Evolutionary conservation across 2,113 vertebrate genomes (phyloP).

Genomic region (Chrysemys picta): DNA sequence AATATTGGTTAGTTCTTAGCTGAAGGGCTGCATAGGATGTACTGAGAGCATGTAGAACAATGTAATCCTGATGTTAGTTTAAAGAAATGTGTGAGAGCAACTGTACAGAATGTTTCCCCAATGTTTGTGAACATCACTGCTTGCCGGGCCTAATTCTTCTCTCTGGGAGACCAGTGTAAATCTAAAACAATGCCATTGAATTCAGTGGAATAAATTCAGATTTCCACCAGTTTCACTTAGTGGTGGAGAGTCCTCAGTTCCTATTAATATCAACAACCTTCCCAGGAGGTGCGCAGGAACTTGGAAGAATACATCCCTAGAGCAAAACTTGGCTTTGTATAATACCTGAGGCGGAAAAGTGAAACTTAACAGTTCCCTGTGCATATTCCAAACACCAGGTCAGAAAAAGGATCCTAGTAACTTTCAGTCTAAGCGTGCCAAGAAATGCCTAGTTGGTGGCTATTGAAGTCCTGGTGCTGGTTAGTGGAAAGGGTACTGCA

Average conservation of each 20-base stretch:
- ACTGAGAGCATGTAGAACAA: background rate
- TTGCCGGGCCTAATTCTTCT: background rate
- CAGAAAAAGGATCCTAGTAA: constrained; percentile 21
- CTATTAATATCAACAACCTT: constrained; percentile 1
- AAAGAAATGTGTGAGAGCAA: background rate
- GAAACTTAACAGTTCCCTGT: background rate
- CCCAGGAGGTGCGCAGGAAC: constrained; percentile 14
- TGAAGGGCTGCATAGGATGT: background rate
- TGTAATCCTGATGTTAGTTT: background rate
- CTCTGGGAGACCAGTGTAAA: background rate
- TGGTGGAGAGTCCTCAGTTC: background rate
- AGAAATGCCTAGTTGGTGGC: background rate
- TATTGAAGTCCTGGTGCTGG: constrained; percentile 26
- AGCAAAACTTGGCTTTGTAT: background rate
- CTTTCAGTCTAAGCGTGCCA: background rate
- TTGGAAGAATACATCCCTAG: background rate
- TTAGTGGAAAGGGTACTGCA: constrained; percentile 20
- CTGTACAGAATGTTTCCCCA: background rate
- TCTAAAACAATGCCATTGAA: constrained; percentile 8
- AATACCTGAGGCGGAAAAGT: background rate
- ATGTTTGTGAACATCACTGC: background rate
- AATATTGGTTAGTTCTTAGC: background rate
- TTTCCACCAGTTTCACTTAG: background rate
- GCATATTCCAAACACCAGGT: background rate
- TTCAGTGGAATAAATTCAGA: background rate